phyloP scores from a whole-genome alignment of 2,113 vertebrate species.

The Anarhynchus alexandrinus region DNA sequence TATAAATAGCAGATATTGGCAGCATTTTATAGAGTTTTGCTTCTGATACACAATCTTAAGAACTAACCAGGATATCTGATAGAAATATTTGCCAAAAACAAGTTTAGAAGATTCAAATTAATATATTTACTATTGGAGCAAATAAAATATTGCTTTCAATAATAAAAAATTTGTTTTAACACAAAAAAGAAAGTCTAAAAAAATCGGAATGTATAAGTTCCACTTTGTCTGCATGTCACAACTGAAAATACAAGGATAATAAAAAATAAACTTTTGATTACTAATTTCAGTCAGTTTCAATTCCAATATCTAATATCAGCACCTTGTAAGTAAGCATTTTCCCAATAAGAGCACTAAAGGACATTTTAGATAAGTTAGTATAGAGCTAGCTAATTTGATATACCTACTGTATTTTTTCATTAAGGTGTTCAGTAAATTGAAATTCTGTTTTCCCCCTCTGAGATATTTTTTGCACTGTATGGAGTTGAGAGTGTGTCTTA shows the following conservation, averaged over 20 bases:
- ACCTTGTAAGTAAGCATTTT: not conserved
- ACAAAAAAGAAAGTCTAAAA: not conserved
- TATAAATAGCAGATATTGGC: not conserved
- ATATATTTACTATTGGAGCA: not conserved
- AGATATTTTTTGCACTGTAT: not conserved
- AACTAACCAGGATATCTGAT: not conserved
- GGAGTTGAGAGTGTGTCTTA: not conserved
- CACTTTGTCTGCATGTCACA: not conserved
- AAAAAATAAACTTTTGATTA: not conserved
- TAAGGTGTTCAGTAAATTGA: not conserved
- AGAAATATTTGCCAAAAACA: not conserved
- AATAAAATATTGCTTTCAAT: not conserved
- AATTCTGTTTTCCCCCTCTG: fast-evolving
- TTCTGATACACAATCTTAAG: not conserved
- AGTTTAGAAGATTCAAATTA: not conserved
- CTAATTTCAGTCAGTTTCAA: not conserved
- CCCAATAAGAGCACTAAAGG: not conserved
- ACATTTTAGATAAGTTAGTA: not conserved
- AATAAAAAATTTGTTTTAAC: not conserved
- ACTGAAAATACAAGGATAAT: not conserved
- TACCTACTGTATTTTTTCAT: not conserved
- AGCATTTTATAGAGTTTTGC: not conserved
- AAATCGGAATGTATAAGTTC: not conserved
- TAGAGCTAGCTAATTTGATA: not conserved
- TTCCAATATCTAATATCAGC: not conserved